Evolutionary conservation across 2,888 invertebrate species (phyloP), one percentile per base, ranked within the genome.

Genomic region (Mythimna loreyi): DNA sequence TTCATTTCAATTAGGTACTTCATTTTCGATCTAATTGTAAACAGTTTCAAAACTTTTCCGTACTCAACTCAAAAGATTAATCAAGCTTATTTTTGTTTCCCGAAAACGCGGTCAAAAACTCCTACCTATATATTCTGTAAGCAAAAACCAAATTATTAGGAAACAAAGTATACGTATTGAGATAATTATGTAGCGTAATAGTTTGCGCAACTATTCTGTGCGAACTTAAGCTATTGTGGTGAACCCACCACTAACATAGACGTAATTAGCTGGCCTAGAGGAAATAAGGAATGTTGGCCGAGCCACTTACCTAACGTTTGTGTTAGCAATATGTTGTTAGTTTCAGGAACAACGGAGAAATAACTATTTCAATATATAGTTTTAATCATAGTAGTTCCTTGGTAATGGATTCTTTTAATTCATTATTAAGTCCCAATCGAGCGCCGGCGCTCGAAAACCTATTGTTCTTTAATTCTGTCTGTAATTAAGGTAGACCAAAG

Each of bases 171-270:
- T 75, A 60, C 43, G 33, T 25, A 62, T 33, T n/a, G 23, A 23
- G n/a, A 47, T 45, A 58, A 66, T 66, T 62, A 66, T 61, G 30
- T 62, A 55, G 33, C 55, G 56, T 73, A 73, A 78, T 78, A 75
- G 74, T 75, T 75, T 21, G 61, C 21, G 25, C 50, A 62, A 75
- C 53, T 78, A 62, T 65, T 45, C 36, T 40, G 52, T 43, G 28
- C 36, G 16, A 75, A 73, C 58, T 75, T 73, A 60, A 50, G 50
- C 73, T 75, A 66, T 78, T 75, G 78, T 78, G 78, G 75, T 66
- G 30, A 66, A 75, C 61, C 61, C 47, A 78, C 43, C 23, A 7
- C 53, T 62, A 59, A 78, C 75, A 62, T 50, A 78, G 72, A 60
- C 74, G 40, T 62, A 73, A 75, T 75, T 66, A 75, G 78, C 58